Conservation (phyloP, 2,888 invertebrate species). For the Boloria selene region DNA sequence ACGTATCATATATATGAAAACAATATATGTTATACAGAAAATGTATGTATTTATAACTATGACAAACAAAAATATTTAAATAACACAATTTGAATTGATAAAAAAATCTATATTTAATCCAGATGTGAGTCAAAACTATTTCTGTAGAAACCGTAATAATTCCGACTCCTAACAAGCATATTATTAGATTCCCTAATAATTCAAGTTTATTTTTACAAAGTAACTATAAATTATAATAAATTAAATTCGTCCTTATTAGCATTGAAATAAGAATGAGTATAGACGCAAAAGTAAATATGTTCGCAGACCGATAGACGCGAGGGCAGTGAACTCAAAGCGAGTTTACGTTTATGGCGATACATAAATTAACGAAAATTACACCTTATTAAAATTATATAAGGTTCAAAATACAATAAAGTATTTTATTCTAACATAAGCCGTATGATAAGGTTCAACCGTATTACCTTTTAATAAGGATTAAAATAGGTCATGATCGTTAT, state of each 20-base stretch:
- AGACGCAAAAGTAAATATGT: constrained; percentile 34
- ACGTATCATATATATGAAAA: too few species aligned
- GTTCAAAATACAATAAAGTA: constrained; percentile 21
- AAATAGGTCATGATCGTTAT: constrained; percentile 29
- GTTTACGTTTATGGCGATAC: constrained; percentile 38
- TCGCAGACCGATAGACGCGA: constrained; percentile 45
- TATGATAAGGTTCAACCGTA: constrained; percentile 26
- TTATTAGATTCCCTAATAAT: constrained; percentile 44
- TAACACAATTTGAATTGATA: neutral
- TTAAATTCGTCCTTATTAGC: constrained; percentile 31
- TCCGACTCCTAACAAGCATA: constrained; percentile 37
- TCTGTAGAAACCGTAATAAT: constrained; percentile 23
- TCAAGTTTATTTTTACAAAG: constrained; percentile 36
- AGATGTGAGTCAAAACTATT: constrained; percentile 10
- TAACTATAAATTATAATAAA: constrained; percentile 5
- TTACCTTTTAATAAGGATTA: constrained; percentile 30
- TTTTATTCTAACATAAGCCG: constrained; percentile 11
- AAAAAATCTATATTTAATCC: neutral
- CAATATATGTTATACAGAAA: too few species aligned
- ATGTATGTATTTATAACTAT: too few species aligned
- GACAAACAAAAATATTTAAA: too few species aligned
- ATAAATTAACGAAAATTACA: neutral
- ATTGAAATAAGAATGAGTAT: constrained; percentile 24
- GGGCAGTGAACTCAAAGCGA: constrained; percentile 48
- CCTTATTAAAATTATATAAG: constrained; percentile 16